phyloP scores from a whole-genome alignment of 92 coral and sea anemone genomes.

The Parazoanthus darwini region DNA sequence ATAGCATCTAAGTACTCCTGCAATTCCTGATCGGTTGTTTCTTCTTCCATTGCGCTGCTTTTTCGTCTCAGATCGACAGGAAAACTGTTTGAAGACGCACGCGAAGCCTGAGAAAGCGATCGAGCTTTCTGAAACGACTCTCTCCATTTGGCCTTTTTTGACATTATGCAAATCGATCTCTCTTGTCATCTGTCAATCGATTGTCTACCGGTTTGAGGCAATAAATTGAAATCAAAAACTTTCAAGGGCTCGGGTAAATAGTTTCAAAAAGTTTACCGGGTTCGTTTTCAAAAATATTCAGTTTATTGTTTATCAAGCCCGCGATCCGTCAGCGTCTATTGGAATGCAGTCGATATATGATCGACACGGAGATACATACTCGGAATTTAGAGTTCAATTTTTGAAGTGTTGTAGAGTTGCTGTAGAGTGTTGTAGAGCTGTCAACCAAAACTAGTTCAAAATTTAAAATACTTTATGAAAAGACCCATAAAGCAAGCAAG shows the following conservation, averaged over 20 bases:
- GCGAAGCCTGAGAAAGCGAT: constrained; percentile 68
- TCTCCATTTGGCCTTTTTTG: constrained; percentile 74
- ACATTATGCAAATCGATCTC: constrained; percentile 46
- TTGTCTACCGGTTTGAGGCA: background rate
- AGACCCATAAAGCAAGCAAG: too few species aligned
- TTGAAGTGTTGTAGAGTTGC: background rate
- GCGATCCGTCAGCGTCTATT: background rate
- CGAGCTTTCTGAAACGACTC: constrained; percentile 81
- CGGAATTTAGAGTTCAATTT: too few species aligned
- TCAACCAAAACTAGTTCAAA: background rate
- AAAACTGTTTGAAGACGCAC: constrained; percentile 16
- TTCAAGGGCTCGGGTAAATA: background rate
- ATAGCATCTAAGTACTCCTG: constrained; percentile 80
- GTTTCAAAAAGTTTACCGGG: background rate
- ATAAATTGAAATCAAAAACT: background rate
- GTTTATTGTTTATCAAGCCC: background rate
- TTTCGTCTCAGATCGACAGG: constrained; percentile 39
- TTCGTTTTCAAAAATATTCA: background rate
- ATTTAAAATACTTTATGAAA: too few species aligned
- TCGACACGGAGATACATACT: background rate
- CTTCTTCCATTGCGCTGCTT: constrained; percentile 78
- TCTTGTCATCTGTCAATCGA: constrained; percentile 16
- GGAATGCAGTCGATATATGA: constrained; percentile 29
- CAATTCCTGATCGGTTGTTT: constrained; percentile 76
- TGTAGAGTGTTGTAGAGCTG: background rate